These are phyloP conservation scores for Pemphigus obesinymphae DNA, from an alignment of 1,140 invertebrate species.

Conservation along the genomic window DNA sequence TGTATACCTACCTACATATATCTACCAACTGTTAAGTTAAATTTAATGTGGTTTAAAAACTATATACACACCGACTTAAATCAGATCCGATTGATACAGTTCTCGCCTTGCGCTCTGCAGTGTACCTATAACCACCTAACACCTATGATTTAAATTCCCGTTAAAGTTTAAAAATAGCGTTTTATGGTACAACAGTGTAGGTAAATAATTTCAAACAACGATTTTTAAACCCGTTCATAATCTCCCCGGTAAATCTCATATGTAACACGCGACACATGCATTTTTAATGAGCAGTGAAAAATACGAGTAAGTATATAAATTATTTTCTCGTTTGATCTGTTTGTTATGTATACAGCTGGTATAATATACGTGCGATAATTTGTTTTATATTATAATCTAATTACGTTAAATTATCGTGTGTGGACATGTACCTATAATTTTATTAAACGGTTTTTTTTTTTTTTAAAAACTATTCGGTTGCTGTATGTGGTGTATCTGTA, in stretches of 20 bases:
- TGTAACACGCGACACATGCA: not conserved
- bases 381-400: not conserved
- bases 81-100: not conserved
- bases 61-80: not conserved
- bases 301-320: not conserved
- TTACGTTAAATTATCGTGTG: not conserved
- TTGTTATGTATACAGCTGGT: too few relatives aligned
- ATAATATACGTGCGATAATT: too few relatives aligned
- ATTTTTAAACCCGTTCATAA: not conserved
- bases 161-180: not conserved
- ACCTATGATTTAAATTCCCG: constrained; percentile 3
- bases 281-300: not conserved
- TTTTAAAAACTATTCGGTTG: too few relatives aligned
- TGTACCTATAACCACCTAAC: too few relatives aligned
- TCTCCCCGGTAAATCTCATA: not conserved
- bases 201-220: not conserved
- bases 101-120: too few relatives aligned
- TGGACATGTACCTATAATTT: too few relatives aligned
- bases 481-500: too few relatives aligned
- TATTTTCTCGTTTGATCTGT: not conserved
- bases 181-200: not conserved
- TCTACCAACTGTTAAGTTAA: too few relatives aligned
- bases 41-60: not conserved
- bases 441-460: too few relatives aligned
- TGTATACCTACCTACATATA: too few relatives aligned